Base-by-base conservation (phyloP, 1,140 invertebrate species). In the Gryon sp. region DNA sequence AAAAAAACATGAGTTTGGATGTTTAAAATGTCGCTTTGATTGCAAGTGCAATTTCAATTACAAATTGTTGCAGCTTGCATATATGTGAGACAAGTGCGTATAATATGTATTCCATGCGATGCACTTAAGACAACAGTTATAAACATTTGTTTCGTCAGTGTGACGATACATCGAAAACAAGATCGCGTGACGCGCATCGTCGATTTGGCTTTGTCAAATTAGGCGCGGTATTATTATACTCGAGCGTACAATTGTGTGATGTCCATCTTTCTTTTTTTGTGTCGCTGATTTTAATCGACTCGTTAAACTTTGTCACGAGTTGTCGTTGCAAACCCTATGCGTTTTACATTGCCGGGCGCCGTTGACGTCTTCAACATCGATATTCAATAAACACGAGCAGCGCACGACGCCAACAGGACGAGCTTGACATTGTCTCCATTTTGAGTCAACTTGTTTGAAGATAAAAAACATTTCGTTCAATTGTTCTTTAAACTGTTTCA, bases 221-320 rank as follows among this genome's bases (percentile, higher is more conserved):
- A 70, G 66, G 66, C 46, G 55, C 55, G 30, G 30, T 60, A 45
- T 45, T 52, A 52, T 59, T 59, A 46, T 62, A n/a, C n/a, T 40
- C 5, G 14, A 52, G 45, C 38, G 53, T 69, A 70, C n/a, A n/a
- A n/a, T n/a, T n/a, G n/a, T n/a, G n/a, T n/a, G n/a, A n/a, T n/a
- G n/a, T n/a, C n/a, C n/a, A n/a, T n/a, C n/a, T n/a, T n/a, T n/a
- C n/a, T n/a, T n/a, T 45, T 19, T 53, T 38, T 15, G 55, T 46
- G 66, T 46, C 66, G 66, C 40, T 50, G 68, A 63, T 72, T 63
- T 72, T 72, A 72, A 72, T 72, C 68, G 68, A 24, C 50, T 72
- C 40, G 68, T 72, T 72, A 72, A 72, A 55, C 68, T 72, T 72
- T 72, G 68, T 72, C 68, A 72, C 68, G 68, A 72, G 57, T 72